Evolutionary conservation across 2,113 vertebrate species (phyloP), one percentile per base, ranked within the genome.

Genomic region (Sclerurus mexicanus): DNA sequence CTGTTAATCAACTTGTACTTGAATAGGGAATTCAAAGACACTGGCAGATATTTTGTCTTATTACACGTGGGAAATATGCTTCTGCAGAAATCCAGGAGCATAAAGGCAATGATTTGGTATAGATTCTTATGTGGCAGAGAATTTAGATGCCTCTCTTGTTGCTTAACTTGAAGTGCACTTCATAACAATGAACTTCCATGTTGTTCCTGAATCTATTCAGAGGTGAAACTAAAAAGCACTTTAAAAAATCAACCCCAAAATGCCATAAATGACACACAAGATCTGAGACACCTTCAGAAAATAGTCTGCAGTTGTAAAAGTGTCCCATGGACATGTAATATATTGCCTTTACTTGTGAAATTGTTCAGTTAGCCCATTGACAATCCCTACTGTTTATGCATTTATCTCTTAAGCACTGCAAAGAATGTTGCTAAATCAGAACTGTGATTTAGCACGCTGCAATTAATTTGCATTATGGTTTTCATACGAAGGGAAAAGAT

Each of bases 381-480:
- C 9, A 7, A 52, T 78, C 42, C 39, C 47, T 71, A 12, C 55
- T 86, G 42, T 33, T 76, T 53, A 10, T 9, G 8, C 76, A 39
- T 81, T 90, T 90, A 39, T 69, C 94, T 92, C 63, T 77, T n/a
- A 35, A 83, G 42, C 15, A 7, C 44, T 88, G 67, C 39, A 60
- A 74, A 86, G 86, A 80, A 42, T 1, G 4, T 76, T 85, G 53
- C 87, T 93, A 73, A 95, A 90, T 91, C 69, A 49, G 77, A 89
- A 40, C 78, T 63, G 44, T 90, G 85, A 94, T 95, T 95, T 95
- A 87, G 62, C 50, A 46, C 16, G 10, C 56, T 79, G 19, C 69
- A 91, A 73, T 94, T 96, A 89, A 89, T 96, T 95, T 91, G 71
- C 75, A 73, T 94, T 92, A 87, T n/a, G 67, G 3, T 82, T 58